Percentiles rank a stretch among this genome's conserved stretches.
Evolutionary conservation across 2,797 vertebrate genomes (phyloP).

Genomic region (Prionace glauca): DNA sequence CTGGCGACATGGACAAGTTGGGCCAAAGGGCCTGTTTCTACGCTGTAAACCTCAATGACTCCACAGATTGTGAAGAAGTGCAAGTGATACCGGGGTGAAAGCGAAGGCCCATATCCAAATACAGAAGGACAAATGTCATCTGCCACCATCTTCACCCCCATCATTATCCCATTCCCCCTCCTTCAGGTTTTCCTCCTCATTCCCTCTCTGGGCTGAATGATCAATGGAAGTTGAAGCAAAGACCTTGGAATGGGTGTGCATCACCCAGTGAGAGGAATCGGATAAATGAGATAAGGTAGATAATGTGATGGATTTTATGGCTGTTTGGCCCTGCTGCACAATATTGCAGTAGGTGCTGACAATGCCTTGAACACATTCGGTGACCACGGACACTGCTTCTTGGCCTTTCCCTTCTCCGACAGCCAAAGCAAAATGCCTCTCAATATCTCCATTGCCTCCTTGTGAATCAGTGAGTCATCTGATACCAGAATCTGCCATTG

Average conservation of each 20-base stretch:
- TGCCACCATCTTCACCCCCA: background rate
- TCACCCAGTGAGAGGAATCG: background rate
- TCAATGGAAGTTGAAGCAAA: background rate
- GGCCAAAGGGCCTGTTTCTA: too few species aligned
- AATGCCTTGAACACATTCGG: background rate
- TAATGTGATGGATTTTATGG: background rate
- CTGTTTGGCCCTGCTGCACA: background rate
- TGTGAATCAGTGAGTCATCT: background rate
- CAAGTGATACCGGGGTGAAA: background rate
- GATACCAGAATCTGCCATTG: background rate
- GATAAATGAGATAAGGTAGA: background rate
- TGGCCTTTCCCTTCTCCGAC: background rate
- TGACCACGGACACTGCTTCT: background rate
- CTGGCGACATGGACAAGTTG: too few species aligned
- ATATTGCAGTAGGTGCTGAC: background rate
- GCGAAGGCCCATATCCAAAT: background rate
- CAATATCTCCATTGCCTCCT: background rate
- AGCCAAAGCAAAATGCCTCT: background rate
- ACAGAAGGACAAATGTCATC: background rate
- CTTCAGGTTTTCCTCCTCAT: background rate
- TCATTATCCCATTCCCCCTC: background rate
- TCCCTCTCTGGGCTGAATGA: background rate
- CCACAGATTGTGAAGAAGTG: background rate
- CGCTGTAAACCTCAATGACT: too few species aligned
- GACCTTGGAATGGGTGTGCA: background rate